Evolutionary conservation across 2,113 vertebrate species (phyloP), one percentile per base, ranked within the genome.

Genomic region (Chauna torquata): DNA sequence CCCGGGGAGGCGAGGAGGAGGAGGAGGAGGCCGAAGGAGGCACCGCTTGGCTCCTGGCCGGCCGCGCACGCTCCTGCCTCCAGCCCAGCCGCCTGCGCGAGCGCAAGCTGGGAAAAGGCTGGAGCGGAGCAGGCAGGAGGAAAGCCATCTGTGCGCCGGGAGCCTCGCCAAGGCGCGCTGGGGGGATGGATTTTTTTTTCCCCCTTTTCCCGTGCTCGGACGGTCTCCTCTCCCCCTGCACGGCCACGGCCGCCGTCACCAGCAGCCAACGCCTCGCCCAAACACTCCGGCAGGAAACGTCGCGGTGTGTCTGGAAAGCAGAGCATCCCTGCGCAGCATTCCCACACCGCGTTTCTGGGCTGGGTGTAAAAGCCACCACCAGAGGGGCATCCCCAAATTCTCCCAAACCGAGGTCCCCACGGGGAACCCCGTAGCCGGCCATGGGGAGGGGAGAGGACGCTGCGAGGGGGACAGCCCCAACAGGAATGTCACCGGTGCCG

Each of bases 21-120:
- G 90, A 90, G 57, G 94, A 95, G 77, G 52, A 96, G 55, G 68
- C 77, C 40, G 88, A 95, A 94, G 86, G 88, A 96, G 77, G 58
- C 3, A 1, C 27, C 2, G 18, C 61, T 77, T 96, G 94, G 95
- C 95, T 91, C 72, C 58, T 68, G 0, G 83, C 94, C 82, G 50
- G 71, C 82, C 80, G 75, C 66, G 86, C 94, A 91, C 78, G 94
- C 45, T 82, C 81, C 83, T 95, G 92, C 92, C 92, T 93, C 54
- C 88, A 84, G 91, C 66, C 77, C 76, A 44, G 3, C 79, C 16
- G 32, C 83, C 93, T 70, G 68, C 42, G 12, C 34, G 34, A 88
- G 72, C 44, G 23, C 80, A 82, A 94, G 94, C 93, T 83, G 91
- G 92, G 94, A 91, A 96, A 95, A 76, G 65, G 69, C 83, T 83